These are phyloP conservation scores for Pristionchus pacificus DNA, from an alignment of 1,140 invertebrate genomes.

Conservation along the genomic window DNA sequence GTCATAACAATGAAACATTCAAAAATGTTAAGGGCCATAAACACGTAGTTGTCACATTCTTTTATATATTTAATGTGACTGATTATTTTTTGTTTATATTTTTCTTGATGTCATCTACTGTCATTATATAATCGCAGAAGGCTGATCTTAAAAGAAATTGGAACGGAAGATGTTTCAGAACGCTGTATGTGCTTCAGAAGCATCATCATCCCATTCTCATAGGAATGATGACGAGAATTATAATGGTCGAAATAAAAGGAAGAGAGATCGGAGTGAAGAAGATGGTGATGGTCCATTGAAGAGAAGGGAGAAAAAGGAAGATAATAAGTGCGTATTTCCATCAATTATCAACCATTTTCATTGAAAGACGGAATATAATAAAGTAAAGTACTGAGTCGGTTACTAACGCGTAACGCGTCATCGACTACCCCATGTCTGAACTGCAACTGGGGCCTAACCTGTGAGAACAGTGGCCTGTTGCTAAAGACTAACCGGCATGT, in stretches of 20 bases:
- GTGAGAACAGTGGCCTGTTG: background rate
- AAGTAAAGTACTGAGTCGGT: background rate
- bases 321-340: too few species aligned
- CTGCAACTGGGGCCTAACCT: background rate
- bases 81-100: background rate
- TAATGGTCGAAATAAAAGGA: background rate
- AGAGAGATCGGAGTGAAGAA: background rate
- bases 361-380: background rate
- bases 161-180: background rate
- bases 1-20: background rate
- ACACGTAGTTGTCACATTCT: too few species aligned
- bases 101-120: background rate
- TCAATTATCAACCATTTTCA: background rate
- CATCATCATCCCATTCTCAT: background rate
- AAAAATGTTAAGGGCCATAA: background rate
- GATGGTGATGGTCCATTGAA: background rate
- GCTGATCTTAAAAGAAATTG: background rate
- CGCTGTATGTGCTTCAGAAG: background rate
- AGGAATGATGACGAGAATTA: background rate
- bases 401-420: background rate
- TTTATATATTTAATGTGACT: too few species aligned
- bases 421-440: background rate
- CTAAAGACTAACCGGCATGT: too few species aligned
- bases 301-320: background rate
- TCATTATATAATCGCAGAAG: too few species aligned